Conservation (phyloP, 1,140 invertebrate species). For the Ceratoteleas bidentatus region DNA sequence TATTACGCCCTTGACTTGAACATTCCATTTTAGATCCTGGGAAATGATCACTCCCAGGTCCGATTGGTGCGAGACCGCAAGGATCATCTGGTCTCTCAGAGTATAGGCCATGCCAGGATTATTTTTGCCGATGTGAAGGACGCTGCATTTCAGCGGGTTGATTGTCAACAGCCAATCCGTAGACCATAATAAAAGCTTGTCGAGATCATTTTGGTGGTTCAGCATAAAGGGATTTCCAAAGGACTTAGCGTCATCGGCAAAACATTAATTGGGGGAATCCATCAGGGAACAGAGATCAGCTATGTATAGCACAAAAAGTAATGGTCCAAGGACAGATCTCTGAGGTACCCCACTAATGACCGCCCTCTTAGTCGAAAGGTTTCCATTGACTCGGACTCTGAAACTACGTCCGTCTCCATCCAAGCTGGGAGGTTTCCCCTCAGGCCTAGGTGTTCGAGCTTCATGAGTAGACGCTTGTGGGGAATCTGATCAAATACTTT, state of each 20-base stretch:
- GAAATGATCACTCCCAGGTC: too few species aligned
- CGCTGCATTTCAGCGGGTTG: not conserved
- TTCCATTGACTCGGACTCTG: not conserved
- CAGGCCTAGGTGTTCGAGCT: not conserved
- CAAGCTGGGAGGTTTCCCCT: not conserved
- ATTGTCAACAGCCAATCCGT: not conserved
- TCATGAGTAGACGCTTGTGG: not conserved
- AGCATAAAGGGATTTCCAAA: not conserved
- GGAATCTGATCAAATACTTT: not conserved
- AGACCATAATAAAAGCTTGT: not conserved
- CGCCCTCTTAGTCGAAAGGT: not conserved
- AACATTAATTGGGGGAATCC: not conserved
- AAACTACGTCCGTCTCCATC: not conserved
- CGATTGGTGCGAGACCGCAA: too few species aligned
- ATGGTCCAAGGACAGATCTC: not conserved
- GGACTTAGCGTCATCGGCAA: not conserved
- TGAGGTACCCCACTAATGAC: not conserved
- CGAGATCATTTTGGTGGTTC: not conserved
- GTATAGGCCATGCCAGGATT: too few species aligned
- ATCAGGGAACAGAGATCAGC: not conserved
- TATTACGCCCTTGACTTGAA: too few species aligned
- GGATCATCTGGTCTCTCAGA: too few species aligned
- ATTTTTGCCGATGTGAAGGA: not conserved
- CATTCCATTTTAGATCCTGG: too few species aligned
- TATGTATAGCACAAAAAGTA: not conserved